Conservation (phyloP, 1,140 invertebrate genomes). For the Sitobion miscanthi region DNA sequence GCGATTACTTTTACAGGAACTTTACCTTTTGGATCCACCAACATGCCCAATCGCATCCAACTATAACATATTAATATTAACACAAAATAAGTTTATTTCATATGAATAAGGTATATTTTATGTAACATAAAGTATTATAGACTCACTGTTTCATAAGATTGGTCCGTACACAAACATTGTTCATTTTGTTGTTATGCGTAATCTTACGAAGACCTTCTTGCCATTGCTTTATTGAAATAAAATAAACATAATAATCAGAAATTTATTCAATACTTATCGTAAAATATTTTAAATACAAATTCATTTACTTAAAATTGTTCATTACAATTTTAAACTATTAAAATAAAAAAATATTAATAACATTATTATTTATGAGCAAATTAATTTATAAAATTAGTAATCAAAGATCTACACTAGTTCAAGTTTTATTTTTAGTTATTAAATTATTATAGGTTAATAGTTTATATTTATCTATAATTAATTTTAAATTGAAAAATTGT, state of each 20-base stretch:
- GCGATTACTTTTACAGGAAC: constrained; percentile 97
- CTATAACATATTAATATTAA: constrained; percentile 67
- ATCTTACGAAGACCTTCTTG: constrained; percentile 85
- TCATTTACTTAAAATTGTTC: background rate
- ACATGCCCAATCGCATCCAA: constrained; percentile 96
- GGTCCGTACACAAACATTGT: constrained; percentile 93
- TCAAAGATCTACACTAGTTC: too few species aligned
- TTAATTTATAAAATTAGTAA: too few species aligned
- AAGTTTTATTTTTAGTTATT: too few species aligned
- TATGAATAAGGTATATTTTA: background rate
- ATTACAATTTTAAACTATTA: background rate
- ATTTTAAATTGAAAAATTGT: too few species aligned
- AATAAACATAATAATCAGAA: background rate
- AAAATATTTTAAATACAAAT: background rate
- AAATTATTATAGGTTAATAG: too few species aligned
- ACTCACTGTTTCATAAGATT: constrained; percentile 99
- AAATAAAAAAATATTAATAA: background rate
- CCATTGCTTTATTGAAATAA: constrained; percentile 76
- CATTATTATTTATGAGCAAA: background rate
- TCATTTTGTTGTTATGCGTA: constrained; percentile 97
- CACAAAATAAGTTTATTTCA: constrained; percentile 27
- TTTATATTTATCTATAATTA: too few species aligned
- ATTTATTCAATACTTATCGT: background rate
- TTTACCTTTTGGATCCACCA: constrained; percentile 91
- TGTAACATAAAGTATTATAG: background rate